Percentiles rank a stretch among this genome's conserved stretches.
Conservation (phyloP, 2,113 vertebrate genomes). For the Macrotus californicus region DNA sequence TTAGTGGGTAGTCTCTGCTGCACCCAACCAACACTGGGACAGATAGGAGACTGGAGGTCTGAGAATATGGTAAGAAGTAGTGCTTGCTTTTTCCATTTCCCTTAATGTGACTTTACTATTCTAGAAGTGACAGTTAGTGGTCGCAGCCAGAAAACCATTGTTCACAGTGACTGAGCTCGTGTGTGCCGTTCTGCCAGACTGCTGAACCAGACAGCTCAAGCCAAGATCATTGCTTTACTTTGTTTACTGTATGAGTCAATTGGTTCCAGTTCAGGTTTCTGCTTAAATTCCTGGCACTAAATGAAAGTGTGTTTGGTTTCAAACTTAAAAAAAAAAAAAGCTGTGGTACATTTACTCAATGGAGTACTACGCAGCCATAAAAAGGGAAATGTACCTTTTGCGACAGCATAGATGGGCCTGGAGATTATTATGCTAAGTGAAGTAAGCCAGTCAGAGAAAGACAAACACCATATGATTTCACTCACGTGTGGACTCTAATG, state of each 20-base stretch:
- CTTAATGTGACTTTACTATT: neutral
- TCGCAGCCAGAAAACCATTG: neutral
- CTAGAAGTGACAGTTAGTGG: constrained; percentile 5
- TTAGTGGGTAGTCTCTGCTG: neutral
- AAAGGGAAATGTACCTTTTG: too few species aligned
- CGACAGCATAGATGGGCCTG: too few species aligned
- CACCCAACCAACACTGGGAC: neutral
- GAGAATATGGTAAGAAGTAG: constrained; percentile 25
- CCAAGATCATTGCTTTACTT: constrained; percentile 51
- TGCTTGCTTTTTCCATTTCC: constrained; percentile 7
- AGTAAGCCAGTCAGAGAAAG: too few species aligned
- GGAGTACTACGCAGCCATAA: too few species aligned
- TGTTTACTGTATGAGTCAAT: neutral
- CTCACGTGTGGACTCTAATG: too few species aligned
- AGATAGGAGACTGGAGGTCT: neutral
- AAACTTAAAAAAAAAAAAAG: neutral
- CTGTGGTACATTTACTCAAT: too few species aligned
- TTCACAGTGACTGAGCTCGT: constrained; percentile 39
- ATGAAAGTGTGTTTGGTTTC: constrained; percentile 56
- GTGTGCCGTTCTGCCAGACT: constrained; percentile 34
- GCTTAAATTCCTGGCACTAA: constrained; percentile 65
- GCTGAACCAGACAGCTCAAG: constrained; percentile 24
- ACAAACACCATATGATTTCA: too few species aligned
- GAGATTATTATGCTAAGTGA: too few species aligned
- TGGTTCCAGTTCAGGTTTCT: constrained; percentile 48